phyloP scores from a whole-genome alignment of 2,888 invertebrate species.

The Tricholauxania praeusta region DNA sequence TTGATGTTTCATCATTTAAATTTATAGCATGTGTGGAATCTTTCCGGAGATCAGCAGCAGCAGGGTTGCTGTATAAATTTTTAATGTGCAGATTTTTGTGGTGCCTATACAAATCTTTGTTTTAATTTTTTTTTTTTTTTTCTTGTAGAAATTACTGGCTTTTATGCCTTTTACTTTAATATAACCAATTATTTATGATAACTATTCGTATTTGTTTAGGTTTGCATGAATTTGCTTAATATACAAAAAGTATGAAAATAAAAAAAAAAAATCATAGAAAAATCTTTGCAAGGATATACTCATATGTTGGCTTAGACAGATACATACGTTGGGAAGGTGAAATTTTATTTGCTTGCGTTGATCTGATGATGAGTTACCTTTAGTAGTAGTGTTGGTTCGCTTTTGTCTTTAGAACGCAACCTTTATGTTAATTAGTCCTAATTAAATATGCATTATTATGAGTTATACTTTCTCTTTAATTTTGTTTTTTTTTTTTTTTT shows the following conservation, averaged over 20 bases:
- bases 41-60: no score
- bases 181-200: not conserved
- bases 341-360: not conserved
- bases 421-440: constrained; percentile 58
- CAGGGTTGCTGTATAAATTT: no score
- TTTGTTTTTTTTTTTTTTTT: no score
- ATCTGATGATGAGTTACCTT: not conserved
- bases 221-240: constrained; percentile 6
- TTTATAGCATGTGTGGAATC: no score
- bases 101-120: no score
- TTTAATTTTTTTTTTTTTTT: not conserved
- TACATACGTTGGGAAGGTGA: not conserved
- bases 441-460: constrained; percentile 58
- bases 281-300: not conserved
- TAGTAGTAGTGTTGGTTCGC: not conserved
- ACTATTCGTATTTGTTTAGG: constrained; percentile 10
- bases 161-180: not conserved
- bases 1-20: constrained; percentile 2
- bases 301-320: not conserved
- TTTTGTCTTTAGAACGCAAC: constrained; percentile 17
- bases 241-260: not conserved
- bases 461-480: no score
- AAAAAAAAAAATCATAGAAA: not conserved
- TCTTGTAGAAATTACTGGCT: not conserved
- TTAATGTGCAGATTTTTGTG: no score